Evolutionary conservation across 2,113 vertebrate genomes (phyloP), one percentile per base, ranked within the genome.

Genomic region (Pteruthius melanotis): DNA sequence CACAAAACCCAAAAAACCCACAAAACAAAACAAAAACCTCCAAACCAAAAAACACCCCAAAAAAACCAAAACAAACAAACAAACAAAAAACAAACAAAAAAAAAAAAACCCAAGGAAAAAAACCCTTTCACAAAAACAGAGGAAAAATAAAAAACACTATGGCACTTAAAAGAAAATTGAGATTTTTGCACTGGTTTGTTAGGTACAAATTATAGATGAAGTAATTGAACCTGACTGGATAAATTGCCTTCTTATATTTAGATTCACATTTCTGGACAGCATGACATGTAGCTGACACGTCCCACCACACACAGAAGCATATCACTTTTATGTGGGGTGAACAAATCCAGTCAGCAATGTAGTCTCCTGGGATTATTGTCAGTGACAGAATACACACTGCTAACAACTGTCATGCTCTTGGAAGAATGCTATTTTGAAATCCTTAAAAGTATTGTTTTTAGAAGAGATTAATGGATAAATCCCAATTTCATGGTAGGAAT

Each of bases 401-500:
- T 44, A 74, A 59, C 8, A 81, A 5, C 23, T 50, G 17, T 35
- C 39, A 47, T 13, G 7, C 9, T 54, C 4, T 31, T 45, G 26
- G 44, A 90, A 83, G 24, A 88, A 39, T 3, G 4, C 0, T 44
- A 2, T 40, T 6, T 45, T 63, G 13, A n/a, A 75, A 45, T 49
- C 5, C 28, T 70, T 70, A 53, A 40, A 82, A 84, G 52, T 61
- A 22, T 4, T 35, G 13, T 7, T n/a, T 93, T 66, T 84, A 57
- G 40, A 69, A 59, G 5, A 49, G 17, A 35, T 40, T 66, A n/a
- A 70, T 26, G 63, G 6, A 21, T 3, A 52, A 61, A 52, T 61
- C 11, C 3, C 2, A 16, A 2, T 78, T 68, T 72, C 1, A 0
- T n/a, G 5, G 54, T 60, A 60, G 45, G 6, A 72, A 27, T 66